Percentiles rank a stretch among this genome's conserved stretches.
These are phyloP conservation scores for Bedellia somnulentella DNA, from an alignment of 2,888 invertebrate species.

Conservation along the genomic window DNA sequence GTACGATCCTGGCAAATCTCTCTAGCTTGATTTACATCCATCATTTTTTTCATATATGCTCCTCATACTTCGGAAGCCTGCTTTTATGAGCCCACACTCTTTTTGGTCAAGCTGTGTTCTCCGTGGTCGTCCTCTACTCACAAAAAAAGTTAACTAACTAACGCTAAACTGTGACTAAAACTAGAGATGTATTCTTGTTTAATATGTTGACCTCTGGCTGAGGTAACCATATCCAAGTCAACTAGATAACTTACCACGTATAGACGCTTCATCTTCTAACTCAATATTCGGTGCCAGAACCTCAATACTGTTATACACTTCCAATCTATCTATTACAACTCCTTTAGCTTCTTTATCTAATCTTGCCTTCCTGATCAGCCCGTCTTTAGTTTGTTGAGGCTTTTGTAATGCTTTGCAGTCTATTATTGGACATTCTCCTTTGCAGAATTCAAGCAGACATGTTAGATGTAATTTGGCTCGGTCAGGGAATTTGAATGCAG, in stretches of 20 bases:
- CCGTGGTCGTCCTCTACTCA: too few species aligned
- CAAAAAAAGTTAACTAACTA: too few species aligned
- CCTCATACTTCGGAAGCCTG: too few species aligned
- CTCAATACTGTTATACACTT: conserved; percentile 80
- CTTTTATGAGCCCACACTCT: too few species aligned
- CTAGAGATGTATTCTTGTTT: too few species aligned
- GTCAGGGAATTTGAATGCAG: conserved; percentile 83
- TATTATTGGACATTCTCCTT: conserved; percentile 68
- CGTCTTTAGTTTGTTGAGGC: conserved; percentile 47
- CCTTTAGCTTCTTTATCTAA: conserved; percentile 57
- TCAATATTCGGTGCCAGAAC: conserved; percentile 79
- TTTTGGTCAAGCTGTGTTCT: too few species aligned
- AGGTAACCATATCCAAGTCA: too few species aligned
- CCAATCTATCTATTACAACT: conserved; percentile 65
- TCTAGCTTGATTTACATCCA: too few species aligned
- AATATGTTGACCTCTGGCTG: too few species aligned
- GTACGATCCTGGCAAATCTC: too few species aligned
- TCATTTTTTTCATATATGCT: too few species aligned
- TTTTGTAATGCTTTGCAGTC: conserved; percentile 44
- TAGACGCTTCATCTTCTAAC: conserved; percentile 63
- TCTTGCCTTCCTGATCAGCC: conserved; percentile 41
- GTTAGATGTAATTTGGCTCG: conserved; percentile 74
- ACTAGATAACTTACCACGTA: conserved; percentile 52
- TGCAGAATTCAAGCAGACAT: conserved; percentile 78
- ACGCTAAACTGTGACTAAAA: too few species aligned